phyloP scores from a whole-genome alignment of 2,113 vertebrate genomes.

The Geococcyx californianus region DNA sequence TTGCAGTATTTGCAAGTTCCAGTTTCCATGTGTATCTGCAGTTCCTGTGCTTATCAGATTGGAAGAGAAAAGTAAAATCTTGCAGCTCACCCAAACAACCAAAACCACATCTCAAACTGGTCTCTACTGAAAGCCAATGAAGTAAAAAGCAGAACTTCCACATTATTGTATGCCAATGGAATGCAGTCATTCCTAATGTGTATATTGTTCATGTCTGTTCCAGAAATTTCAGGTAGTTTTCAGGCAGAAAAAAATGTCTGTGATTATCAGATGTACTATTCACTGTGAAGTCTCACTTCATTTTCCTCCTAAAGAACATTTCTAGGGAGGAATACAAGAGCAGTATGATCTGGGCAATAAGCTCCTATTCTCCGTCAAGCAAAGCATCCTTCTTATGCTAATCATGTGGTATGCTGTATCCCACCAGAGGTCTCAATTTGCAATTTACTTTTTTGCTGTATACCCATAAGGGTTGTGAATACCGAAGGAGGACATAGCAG shows the following conservation, averaged over 20 bases:
- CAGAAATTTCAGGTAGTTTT: slow-evolving; percentile 11
- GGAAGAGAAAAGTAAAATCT: neutral
- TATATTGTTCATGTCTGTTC: neutral
- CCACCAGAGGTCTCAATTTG: neutral
- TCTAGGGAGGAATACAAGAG: neutral
- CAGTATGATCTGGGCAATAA: neutral
- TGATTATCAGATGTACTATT: neutral
- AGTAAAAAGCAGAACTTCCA: neutral
- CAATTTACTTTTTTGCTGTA: neutral
- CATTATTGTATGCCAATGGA: neutral
- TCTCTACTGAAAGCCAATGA: neutral
- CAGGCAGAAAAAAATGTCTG: neutral
- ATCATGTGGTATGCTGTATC: neutral
- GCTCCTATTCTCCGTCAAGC: neutral
- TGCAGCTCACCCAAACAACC: neutral
- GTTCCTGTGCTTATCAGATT: neutral
- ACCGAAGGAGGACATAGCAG: neutral
- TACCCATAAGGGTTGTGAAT: neutral
- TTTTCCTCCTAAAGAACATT: neutral
- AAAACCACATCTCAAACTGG: neutral
- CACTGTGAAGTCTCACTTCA: neutral
- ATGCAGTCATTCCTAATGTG: neutral
- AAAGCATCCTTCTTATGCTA: neutral
- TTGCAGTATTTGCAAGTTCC: neutral
- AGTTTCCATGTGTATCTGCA: neutral